Base-by-base conservation (phyloP, 53 echinoderm and acorn worm genomes). In the Hippasteria phrygiana region DNA sequence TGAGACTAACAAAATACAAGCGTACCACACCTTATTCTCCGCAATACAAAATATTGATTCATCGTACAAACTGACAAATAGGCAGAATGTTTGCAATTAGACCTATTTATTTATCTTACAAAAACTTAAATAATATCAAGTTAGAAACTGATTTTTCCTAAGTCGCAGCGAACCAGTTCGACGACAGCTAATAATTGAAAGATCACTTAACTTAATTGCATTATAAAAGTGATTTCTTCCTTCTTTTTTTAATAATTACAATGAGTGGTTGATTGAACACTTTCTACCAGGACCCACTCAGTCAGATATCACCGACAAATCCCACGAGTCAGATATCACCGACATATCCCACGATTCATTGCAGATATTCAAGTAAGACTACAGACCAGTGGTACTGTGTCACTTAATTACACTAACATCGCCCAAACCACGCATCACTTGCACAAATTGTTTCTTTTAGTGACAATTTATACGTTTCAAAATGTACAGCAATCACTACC, bases 111-210 rank as follows among this genome's bases (percentile, higher is more conserved):
- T 35, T 62, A 81, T 36, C 18, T 83, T 83, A 83, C 83, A 66
- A 83, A 83, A 80, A 47, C 8, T 64, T 70, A 85, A 85, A 85
- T 67, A 83, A 83, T 85, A 85, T 38, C 32, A 85, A 85, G 85
- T 85, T 85, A 85, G 85, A 85, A 85, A 85, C 70, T 35, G 70
- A 66, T 74, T 45, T 22, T 37, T 71, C 85, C 54, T 85, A 85
- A 69, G 53, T 85, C 85, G 70, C 85, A 71, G 51, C 85, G 85
- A 85, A 85, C 85, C 85, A 85, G 85, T 71, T 85, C 85, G 85
- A 71, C 70, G 85, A 85, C 71, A 71, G 17, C 85, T 85, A 85
- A 85, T 70, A 34, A n/a, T 69, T 85, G 85, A 85, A 85, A 85
- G 85, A 85, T 85, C 85, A 85, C 51, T 63, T 63, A 62, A 85